phyloP scores from a whole-genome alignment of 2,113 vertebrate genomes.

The Colaptes auratus region DNA sequence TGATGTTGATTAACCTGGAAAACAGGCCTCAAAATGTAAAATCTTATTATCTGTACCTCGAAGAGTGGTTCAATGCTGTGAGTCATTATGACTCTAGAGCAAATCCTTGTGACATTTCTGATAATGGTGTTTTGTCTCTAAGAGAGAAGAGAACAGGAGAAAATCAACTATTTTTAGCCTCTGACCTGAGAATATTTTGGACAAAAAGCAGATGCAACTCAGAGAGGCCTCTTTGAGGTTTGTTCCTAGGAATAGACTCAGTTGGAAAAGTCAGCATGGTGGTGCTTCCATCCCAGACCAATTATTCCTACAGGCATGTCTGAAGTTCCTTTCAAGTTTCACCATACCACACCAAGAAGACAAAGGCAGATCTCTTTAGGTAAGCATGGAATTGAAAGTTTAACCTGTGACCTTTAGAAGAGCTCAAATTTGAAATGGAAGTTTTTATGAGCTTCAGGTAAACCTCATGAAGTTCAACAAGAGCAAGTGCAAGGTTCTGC shows the following conservation, averaged over 20 bases:
- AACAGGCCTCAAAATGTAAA: not conserved
- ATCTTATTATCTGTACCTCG: not conserved
- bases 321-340: not conserved
- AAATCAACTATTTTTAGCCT: constrained; percentile 31
- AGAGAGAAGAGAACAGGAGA: not conserved
- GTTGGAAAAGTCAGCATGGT: not conserved
- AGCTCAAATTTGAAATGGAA: not conserved
- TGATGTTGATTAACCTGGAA: constrained; percentile 11
- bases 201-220: constrained; percentile 3
- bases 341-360: not conserved
- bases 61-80: constrained; percentile 10
- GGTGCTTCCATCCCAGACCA: not conserved
- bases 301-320: not conserved
- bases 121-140: constrained; percentile 4
- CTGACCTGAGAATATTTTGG: not conserved
- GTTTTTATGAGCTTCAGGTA: not conserved
- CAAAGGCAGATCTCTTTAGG: not conserved
- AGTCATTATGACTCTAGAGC: constrained; percentile 24
- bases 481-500: no score
- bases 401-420: not conserved
- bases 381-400: not conserved
- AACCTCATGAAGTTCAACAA: no score
- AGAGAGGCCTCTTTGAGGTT: not conserved
- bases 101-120: constrained; percentile 31
- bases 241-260: not conserved